Percentiles rank a stretch among this genome's conserved stretches.
phyloP scores from a whole-genome alignment of 2,113 vertebrate species.

The Heptranchias perlo region DNA sequence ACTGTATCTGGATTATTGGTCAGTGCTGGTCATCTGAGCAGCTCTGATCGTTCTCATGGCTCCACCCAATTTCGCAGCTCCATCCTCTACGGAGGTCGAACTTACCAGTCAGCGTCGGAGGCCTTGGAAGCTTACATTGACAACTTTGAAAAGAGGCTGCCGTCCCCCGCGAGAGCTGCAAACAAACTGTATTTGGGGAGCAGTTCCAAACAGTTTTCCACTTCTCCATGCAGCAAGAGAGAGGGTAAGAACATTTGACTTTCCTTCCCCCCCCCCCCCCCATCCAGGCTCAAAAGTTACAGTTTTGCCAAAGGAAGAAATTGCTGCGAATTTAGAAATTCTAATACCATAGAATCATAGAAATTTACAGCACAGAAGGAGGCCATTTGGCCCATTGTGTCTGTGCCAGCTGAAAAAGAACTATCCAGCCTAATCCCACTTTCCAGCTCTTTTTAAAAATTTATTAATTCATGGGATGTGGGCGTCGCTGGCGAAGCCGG shows the following conservation, averaged over 20 bases:
- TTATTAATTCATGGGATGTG: too few species aligned
- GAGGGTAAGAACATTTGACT: not conserved
- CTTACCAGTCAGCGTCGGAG: conserved; percentile 71
- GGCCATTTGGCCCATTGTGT: too few species aligned
- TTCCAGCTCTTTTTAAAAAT: too few species aligned
- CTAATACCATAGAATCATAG: too few species aligned
- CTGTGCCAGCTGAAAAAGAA: too few species aligned
- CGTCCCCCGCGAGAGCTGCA: conserved; percentile 40
- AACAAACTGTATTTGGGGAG: conserved; percentile 50
- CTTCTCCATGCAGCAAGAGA: not conserved
- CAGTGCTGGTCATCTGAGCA: conserved; percentile 55
- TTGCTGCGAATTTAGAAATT: not conserved
- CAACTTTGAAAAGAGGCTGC: conserved; percentile 64
- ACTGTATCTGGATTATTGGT: conserved; percentile 69
- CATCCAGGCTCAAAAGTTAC: not conserved
- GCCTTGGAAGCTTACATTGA: conserved; percentile 82
- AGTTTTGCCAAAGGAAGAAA: too few species aligned
- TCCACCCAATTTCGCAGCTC: conserved; percentile 37
- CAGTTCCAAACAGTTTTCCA: not conserved
- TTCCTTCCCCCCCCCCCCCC: not conserved
- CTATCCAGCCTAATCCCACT: too few species aligned
- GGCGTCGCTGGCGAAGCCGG: too few species aligned
- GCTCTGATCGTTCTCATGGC: conserved; percentile 39
- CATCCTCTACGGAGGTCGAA: conserved; percentile 64
- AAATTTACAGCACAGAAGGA: too few species aligned